Evolutionary conservation across 1,140 invertebrate genomes (phyloP).

Genomic region (Hyles vespertilio): DNA sequence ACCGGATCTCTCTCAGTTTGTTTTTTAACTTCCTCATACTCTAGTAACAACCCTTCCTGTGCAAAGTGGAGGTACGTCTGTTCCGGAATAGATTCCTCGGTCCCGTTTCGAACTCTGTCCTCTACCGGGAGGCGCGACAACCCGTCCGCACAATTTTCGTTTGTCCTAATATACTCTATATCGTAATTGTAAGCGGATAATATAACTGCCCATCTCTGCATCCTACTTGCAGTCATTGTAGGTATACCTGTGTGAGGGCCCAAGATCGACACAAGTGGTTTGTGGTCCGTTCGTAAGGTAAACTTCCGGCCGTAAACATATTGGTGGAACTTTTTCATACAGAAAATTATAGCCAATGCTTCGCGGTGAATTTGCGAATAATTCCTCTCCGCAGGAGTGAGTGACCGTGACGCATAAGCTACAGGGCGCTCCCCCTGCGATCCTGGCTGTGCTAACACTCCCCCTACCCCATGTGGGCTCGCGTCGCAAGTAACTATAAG

Average conservation of each 20-base stretch:
- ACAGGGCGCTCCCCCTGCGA: constrained; percentile 1
- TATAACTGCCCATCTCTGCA: constrained; percentile 15
- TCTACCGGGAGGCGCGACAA: constrained; percentile 16
- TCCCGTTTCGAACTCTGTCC: too few relatives aligned
- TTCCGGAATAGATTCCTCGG: constrained; percentile 9
- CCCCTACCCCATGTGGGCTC: constrained; percentile 1
- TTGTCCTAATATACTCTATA: too few relatives aligned
- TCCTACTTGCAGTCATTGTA: constrained; percentile 8
- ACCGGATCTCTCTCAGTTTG: constrained; percentile 9
- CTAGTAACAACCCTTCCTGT: constrained; percentile 10
- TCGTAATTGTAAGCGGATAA: too few relatives aligned
- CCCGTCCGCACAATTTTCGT: constrained; percentile 15
- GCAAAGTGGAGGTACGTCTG: too few relatives aligned
- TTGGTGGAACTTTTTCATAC: too few relatives aligned
- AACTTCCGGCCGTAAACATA: too few relatives aligned
- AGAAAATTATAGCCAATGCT: constrained; percentile 18
- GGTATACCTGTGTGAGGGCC: too few relatives aligned
- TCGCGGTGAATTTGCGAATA: constrained; percentile 19
- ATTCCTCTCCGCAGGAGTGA: constrained; percentile 12
- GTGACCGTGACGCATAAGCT: too few relatives aligned
- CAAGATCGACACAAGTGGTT: too few relatives aligned
- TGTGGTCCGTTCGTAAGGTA: too few relatives aligned
- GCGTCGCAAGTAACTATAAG: constrained; percentile 9
- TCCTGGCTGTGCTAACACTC: neutral
- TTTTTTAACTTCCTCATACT: constrained; percentile 28